A percentile compares a stretch with the other conserved stretches of the same genome.
Conservation (phyloP, 2,113 vertebrate genomes). For the Arenaria interpres region DNA sequence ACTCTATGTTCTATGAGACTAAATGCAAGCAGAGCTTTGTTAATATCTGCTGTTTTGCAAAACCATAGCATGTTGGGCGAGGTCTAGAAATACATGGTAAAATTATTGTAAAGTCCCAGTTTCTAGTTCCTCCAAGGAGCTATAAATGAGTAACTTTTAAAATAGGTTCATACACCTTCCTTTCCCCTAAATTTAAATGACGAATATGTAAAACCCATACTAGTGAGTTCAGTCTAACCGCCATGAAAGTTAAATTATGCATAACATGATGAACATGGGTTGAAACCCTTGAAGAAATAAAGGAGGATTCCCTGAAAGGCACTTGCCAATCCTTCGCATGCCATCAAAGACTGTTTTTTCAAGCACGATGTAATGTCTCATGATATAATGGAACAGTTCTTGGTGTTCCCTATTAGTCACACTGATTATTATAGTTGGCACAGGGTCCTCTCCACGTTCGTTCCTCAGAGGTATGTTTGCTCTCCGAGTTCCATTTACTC, state of each 20-base stretch:
- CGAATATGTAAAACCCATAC: background rate
- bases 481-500: background rate
- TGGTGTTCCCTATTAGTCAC: conserved; percentile 28
- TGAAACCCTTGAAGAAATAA: conserved; percentile 59
- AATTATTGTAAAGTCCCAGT: conserved; percentile 31
- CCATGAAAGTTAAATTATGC: background rate
- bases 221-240: background rate
- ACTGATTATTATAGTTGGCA: conserved; percentile 52
- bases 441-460: background rate
- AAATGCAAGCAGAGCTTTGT: conserved; percentile 29
- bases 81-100: conserved; percentile 35
- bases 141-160: conserved; percentile 50
- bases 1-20: background rate
- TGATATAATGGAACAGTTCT: conserved; percentile 50
- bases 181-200: conserved; percentile 22
- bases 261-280: conserved; percentile 25
- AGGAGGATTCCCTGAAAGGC: conserved; percentile 61
- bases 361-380: conserved; percentile 48
- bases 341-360: conserved; percentile 45
- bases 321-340: conserved; percentile 11
- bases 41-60: conserved; percentile 25
- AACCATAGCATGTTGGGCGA: background rate
- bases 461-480: background rate
- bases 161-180: conserved; percentile 17
- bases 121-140: conserved; percentile 45